A percentile compares a stretch with the other conserved stretches of the same genome.
phyloP scores from a whole-genome alignment of 2,888 invertebrate genomes.

The Drosophila demipolita region DNA sequence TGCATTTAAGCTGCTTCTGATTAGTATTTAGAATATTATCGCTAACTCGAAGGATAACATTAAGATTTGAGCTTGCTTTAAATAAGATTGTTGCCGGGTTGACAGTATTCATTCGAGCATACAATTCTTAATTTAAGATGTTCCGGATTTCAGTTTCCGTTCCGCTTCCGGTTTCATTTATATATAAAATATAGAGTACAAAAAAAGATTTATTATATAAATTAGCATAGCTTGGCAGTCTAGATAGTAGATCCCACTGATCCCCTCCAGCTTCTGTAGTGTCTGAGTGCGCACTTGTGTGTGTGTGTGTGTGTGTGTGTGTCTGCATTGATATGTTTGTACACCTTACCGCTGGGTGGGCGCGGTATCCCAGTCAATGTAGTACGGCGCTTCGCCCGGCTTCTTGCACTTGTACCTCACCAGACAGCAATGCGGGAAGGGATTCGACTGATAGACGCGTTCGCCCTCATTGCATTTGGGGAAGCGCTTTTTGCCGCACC shows the following conservation, averaged over 20 bases:
- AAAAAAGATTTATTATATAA: constrained; percentile 54
- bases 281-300: background rate
- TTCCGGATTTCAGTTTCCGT: background rate
- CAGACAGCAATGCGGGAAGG: constrained; percentile 82
- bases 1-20: background rate
- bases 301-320: background rate
- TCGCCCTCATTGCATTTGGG: constrained; percentile 82
- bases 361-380: constrained; percentile 73
- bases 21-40: background rate
- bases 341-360: constrained; percentile 11
- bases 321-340: background rate
- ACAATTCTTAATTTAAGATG: background rate
- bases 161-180: background rate
- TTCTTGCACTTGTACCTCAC: constrained; percentile 82
- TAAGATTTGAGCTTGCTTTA: background rate
- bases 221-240: constrained; percentile 46
- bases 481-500: constrained; percentile 81
- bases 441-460: constrained; percentile 73
- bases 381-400: constrained; percentile 74
- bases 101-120: background rate
- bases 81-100: background rate
- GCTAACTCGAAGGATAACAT: background rate
- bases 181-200: constrained; percentile 8
- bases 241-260: background rate
- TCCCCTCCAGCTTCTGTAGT: background rate